Conservation (phyloP, 92 coral and sea anemone genomes). For the Montipora capitata region DNA sequence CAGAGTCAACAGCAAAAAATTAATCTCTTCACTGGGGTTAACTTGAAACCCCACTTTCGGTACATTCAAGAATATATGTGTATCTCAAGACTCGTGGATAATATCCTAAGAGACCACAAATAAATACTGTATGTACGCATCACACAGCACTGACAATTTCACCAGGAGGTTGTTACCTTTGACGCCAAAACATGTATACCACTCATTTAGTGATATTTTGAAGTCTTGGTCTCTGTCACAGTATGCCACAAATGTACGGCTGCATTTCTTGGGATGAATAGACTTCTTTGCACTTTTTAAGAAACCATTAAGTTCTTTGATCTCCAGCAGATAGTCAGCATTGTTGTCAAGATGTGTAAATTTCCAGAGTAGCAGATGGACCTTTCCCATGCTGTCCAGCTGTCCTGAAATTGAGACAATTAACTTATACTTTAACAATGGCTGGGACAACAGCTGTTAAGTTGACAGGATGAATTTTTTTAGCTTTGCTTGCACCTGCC, state of each 20-base stretch:
- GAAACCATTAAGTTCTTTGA: constrained; percentile 79
- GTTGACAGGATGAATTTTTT: too few species aligned
- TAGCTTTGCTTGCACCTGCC: too few species aligned
- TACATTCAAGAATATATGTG: too few species aligned
- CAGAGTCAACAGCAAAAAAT: too few species aligned
- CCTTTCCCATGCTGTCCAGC: constrained; percentile 70
- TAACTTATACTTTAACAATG: too few species aligned
- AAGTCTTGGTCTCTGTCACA: constrained; percentile 87
- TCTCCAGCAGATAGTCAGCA: constrained; percentile 81
- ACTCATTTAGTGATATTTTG: constrained; percentile 85
- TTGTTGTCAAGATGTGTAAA: constrained; percentile 86
- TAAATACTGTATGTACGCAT: too few species aligned
- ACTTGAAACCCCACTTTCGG: too few species aligned
- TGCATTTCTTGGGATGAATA: constrained; percentile 93
- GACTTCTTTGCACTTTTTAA: constrained; percentile 83
- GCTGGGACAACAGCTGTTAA: too few species aligned
- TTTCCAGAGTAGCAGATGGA: constrained; percentile 88
- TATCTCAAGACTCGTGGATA: too few species aligned
- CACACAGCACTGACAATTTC: too few species aligned
- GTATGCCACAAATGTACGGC: constrained; percentile 90
- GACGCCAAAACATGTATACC: constrained; percentile 94
- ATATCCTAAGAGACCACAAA: too few species aligned
- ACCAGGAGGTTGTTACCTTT: constrained; percentile 62
- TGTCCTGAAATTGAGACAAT: constrained; percentile 42
- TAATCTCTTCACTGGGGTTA: too few species aligned